Evolutionary conservation across 2,888 invertebrate species (phyloP).

Genomic region (Scelioninae gen. 1): DNA sequence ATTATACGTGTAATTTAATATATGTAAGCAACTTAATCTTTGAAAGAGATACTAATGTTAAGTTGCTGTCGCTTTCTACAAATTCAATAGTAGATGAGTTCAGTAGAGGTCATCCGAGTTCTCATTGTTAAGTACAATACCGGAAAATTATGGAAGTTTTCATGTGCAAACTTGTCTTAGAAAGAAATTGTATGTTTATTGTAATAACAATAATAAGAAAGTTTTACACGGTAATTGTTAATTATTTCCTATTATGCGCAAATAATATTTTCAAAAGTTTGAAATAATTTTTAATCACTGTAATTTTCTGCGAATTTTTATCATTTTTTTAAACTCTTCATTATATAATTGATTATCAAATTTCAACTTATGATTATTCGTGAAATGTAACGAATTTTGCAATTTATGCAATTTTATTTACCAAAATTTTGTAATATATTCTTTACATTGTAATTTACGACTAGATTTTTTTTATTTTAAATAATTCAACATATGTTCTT

Average conservation of each 20-base stretch:
- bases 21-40: constrained; percentile 16
- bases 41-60: background rate
- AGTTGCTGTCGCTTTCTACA: constrained; percentile 27
- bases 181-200: background rate
- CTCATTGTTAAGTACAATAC: background rate
- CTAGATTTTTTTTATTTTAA: background rate
- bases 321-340: background rate
- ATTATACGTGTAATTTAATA: constrained; percentile 16
- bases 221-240: background rate
- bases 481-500: background rate
- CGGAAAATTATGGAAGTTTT: background rate
- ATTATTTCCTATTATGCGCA: background rate
- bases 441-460: background rate
- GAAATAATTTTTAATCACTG: background rate
- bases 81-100: constrained; percentile 16
- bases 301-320: constrained; percentile 12
- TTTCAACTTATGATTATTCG: background rate
- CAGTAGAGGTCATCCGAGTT: constrained; percentile 2
- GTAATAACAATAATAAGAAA: background rate
- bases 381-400: background rate
- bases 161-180: background rate
- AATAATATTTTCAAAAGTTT: background rate
- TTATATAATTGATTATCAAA: background rate
- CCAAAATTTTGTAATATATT: background rate
- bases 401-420: background rate